Evolutionary conservation across 2,113 vertebrate genomes (phyloP).

Genomic region (Eidolon helvum): DNA sequence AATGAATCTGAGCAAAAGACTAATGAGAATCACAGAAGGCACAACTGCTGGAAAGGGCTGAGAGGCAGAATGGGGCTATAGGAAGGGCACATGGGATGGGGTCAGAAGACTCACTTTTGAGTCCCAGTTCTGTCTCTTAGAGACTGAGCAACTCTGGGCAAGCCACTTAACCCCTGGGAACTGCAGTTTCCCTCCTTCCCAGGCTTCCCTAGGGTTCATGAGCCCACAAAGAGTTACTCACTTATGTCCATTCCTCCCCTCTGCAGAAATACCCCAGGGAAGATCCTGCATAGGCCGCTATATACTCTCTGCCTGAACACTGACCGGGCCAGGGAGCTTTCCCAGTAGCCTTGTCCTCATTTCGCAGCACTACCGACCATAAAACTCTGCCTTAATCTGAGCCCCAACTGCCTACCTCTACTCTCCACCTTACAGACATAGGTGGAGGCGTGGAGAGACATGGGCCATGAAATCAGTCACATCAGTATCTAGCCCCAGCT

Average conservation of each 20-base stretch:
- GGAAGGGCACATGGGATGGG: not conserved
- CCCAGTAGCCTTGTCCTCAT: fast-evolving
- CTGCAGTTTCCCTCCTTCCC: not conserved
- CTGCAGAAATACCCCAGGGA: not conserved
- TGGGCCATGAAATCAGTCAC: not conserved
- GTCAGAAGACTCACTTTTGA: not conserved
- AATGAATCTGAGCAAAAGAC: not conserved
- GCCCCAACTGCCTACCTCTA: not conserved
- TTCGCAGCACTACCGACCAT: not conserved
- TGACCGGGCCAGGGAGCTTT: not conserved
- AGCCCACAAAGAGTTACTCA: not conserved
- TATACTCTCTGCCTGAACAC: not conserved
- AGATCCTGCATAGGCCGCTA: not conserved
- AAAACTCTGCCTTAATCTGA: not conserved
- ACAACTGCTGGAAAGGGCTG: not conserved
- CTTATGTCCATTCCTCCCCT: not conserved
- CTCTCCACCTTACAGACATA: not conserved
- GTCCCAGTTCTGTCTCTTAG: not conserved
- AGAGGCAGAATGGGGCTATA: not conserved
- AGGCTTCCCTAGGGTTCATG: not conserved
- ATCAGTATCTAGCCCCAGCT: not conserved
- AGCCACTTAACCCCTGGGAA: not conserved
- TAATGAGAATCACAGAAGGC: not conserved
- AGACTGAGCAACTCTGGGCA: not conserved
- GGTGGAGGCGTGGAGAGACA: not conserved